Evolutionary conservation across 2,797 vertebrate species (phyloP).

Genomic region (Ibycter americanus): DNA sequence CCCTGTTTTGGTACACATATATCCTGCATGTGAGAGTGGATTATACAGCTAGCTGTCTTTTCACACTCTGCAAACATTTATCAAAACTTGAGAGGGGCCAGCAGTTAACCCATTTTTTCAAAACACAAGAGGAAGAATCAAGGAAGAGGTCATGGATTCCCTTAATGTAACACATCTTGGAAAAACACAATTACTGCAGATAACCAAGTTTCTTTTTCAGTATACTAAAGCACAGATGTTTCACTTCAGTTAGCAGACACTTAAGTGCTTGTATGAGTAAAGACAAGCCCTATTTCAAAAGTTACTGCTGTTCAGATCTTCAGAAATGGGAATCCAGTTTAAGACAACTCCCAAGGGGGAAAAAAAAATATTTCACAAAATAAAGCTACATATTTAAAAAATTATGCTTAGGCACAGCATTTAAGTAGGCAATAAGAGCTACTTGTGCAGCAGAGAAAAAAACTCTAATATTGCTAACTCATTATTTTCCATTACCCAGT

Average conservation of each 20-base stretch:
- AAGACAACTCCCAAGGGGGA: not conserved
- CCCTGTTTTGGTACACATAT: not conserved
- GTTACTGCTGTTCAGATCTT: not conserved
- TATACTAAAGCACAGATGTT: not conserved
- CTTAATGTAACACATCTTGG: not conserved
- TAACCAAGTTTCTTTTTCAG: not conserved
- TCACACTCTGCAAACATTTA: not conserved
- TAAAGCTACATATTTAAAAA: not conserved
- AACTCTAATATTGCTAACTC: not conserved
- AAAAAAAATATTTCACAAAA: not conserved
- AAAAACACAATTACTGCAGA: not conserved
- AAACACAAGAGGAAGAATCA: not conserved
- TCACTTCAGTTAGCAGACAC: not conserved
- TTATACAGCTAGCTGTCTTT: not conserved
- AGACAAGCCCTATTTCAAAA: not conserved
- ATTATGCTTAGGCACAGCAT: not conserved
- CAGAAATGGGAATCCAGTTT: not conserved
- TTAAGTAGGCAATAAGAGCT: not conserved
- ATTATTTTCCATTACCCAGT: slow-evolving; percentile 16
- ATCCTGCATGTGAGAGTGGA: fast-evolving
- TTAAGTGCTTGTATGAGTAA: not conserved
- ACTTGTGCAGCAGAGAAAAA: not conserved
- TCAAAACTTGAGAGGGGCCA: not conserved
- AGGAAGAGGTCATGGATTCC: not conserved
- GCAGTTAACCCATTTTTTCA: not conserved